Conservation (phyloP, 2,113 vertebrate genomes). For the Ptilorrhoa leucosticta region DNA sequence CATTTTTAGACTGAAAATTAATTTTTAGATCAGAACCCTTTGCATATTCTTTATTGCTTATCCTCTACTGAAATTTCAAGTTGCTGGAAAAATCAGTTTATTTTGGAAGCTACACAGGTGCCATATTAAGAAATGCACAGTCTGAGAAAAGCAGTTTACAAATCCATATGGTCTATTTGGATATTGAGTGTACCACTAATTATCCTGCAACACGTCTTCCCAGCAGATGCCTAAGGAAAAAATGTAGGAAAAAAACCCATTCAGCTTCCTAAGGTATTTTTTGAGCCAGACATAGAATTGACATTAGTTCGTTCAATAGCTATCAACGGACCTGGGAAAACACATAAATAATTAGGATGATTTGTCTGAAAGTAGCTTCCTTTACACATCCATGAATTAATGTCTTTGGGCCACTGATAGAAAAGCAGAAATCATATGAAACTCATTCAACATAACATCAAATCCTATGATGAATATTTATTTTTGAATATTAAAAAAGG, state of each 20-base stretch:
- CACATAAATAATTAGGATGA: background rate
- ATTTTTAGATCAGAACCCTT: background rate
- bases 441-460: background rate
- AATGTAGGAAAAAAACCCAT: rapidly evolving
- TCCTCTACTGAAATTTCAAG: background rate
- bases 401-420: background rate
- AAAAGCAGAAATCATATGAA: background rate
- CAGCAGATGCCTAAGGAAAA: background rate
- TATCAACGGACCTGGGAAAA: background rate
- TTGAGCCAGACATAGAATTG: background rate
- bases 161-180: background rate
- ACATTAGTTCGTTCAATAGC: background rate
- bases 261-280: background rate
- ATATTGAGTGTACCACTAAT: background rate
- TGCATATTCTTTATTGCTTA: background rate
- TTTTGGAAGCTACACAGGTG: background rate
- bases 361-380: background rate
- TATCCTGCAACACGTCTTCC: background rate
- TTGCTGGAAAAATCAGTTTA: background rate
- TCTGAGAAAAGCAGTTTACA: background rate
- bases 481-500: background rate
- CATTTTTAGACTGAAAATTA: background rate
- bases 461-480: background rate
- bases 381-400: background rate
- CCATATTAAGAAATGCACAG: background rate